Base-by-base conservation (phyloP, 2,888 invertebrate genomes). In the Melieria omissa region DNA sequence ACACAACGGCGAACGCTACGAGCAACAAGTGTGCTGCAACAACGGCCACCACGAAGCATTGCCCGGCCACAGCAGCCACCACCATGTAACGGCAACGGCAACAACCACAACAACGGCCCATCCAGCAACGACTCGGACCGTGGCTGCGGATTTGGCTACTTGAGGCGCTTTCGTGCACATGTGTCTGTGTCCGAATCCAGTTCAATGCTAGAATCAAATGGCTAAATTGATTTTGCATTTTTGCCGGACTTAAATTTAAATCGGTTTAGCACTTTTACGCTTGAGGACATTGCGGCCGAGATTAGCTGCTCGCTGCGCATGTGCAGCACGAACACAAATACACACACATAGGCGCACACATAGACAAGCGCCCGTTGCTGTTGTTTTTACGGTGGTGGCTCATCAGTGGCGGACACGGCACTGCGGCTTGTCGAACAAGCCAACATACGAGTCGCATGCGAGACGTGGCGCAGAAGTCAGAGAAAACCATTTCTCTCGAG, bases 211-310 rank as follows among this genome's bases (percentile, higher is more conserved):
- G 67, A 77, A 76, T 74, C 78, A 79, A 79, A 81, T 75, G 79
- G 79, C 80, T 70, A 82, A 83, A 83, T 83, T 84, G 83, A 83
- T 84, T 83, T 83, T 83, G 81, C 78, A 81, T 80, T 77, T 76
- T 71, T 75, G 70, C 71, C 58, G 72, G 75, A 73, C 74, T 74
- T 73, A 73, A 71, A 75, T 74, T 73, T 76, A 78, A 78, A 79
- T 78, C 79, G 76, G 78, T 74, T 76, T 73, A 77, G 74, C 74
- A 76, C 76, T 76, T 76, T 69, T 57, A 55, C 64, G 70, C 70
- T 70, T 64, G 64, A 58, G 70, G 70, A 70, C 70, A 70, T 65
- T 62, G 62, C 54, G 46, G 69, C 63, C 62, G 52, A 58, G 68
- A 62, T 69, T 69, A 54, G 47, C 46, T 62, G 61, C 55, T 47